Percentiles rank a stretch among this genome's conserved stretches.
phyloP scores from a whole-genome alignment of 2,113 vertebrate species.

The Microtus montanus region DNA sequence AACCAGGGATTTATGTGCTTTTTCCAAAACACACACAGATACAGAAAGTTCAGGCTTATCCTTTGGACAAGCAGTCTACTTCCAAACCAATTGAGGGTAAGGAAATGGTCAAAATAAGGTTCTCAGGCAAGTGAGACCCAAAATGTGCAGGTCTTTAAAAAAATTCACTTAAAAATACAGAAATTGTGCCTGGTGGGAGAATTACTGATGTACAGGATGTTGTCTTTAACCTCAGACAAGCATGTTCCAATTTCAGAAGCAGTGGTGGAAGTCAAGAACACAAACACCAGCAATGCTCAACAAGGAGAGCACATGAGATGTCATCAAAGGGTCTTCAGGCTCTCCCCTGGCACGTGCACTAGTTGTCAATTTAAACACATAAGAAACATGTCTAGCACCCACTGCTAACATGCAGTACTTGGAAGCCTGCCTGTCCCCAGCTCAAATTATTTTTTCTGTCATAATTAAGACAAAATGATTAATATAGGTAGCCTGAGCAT shows the following conservation, averaged over 20 bases:
- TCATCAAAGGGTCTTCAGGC: not conserved
- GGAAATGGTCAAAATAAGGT: not conserved
- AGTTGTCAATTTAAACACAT: not conserved
- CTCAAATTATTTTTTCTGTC: not conserved
- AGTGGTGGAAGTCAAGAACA: accelerated
- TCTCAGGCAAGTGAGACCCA: not conserved
- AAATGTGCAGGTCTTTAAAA: not conserved
- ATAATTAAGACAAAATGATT: constrained; percentile 6
- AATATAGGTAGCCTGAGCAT: not conserved
- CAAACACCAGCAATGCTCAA: not conserved
- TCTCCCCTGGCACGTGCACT: not conserved
- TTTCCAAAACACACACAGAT: not conserved
- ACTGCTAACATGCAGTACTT: not conserved
- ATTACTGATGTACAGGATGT: not conserved
- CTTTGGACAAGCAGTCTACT: not conserved
- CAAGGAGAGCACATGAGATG: not conserved
- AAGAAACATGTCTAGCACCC: not conserved
- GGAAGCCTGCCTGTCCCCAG: not conserved
- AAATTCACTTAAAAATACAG: not conserved
- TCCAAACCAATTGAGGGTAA: not conserved
- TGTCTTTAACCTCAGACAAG: not conserved
- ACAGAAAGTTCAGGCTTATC: not conserved
- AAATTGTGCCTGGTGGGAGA: not conserved
- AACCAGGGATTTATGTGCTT: not conserved
- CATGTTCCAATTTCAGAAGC: constrained; percentile 16